Base-by-base conservation (phyloP, 2,888 invertebrate genomes). In the Arge pagana region DNA sequence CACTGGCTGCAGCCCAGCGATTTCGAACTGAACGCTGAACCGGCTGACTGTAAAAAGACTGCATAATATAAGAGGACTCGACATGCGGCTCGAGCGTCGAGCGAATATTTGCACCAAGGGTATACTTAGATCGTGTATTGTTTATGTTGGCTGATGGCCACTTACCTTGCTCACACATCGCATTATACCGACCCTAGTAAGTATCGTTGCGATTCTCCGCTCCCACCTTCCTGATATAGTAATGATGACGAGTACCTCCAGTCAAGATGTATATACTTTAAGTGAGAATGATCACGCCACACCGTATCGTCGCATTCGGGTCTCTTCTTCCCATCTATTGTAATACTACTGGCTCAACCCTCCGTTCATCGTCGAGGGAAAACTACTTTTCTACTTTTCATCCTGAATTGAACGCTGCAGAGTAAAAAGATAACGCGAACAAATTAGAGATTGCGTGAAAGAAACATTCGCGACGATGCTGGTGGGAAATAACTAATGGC, bases 81-180 rank as follows among this genome's bases (percentile, higher is more conserved):
- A n/a, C n/a, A n/a, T n/a, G n/a, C n/a, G n/a, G 19, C 42, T 30
- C 13, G 5, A 28, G 30, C 28, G n/a, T 42, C 21, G 42, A 42
- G 11, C 42, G 42, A 42, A 42, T 30, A 42, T 30, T 42, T 42
- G 42, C 26, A 45, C 54, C 37, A 51, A 57, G 57, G 53, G 62
- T 76, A 74, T 76, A 76, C 73, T 76, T 76, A 75, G 67, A 60
- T 64, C 57, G 68, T 70, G 72, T 74, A 74, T 76, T 75, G 76
- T 75, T 76, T 75, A 76, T 76, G 75, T 76, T 76, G 74, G 74
- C 74, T 75, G 74, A 75, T 76, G 74, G 74, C 75, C 75, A 76
- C 74, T 76, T 76, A 74, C 66, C 67, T 61, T 71, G 70, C 71
- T 71, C 71, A 70, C 72, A 71, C 72, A 72, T 70, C 67, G 68